These are phyloP conservation scores for Smittia sp. DNA, from an alignment of 2,888 invertebrate species.

Conservation along the genomic window DNA sequence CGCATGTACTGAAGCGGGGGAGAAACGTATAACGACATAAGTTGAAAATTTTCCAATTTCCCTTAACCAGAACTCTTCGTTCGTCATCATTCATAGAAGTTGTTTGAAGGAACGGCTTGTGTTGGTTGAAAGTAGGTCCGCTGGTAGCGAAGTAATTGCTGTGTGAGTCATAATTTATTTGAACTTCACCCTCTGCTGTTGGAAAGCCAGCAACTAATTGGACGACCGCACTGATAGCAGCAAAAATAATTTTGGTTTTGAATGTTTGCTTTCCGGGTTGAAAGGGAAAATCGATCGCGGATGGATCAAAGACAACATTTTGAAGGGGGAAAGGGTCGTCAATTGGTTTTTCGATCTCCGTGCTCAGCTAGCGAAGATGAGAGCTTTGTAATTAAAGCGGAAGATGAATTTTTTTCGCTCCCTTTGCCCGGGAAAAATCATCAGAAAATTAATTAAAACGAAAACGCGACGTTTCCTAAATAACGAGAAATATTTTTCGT, in stretches of 20 bases:
- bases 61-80: background rate
- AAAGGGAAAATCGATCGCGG: background rate
- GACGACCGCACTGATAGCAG: background rate
- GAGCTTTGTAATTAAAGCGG: background rate
- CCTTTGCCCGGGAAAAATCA: background rate
- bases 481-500: background rate
- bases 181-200: conserved; percentile 18
- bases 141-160: background rate
- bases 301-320: background rate
- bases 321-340: background rate
- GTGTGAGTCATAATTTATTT: conserved; percentile 28
- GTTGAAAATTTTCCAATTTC: conserved; percentile 13
- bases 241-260: background rate
- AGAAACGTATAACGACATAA: background rate
- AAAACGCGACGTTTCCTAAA: background rate
- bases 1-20: background rate
- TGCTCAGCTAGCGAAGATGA: background rate
- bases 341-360: background rate
- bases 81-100: conserved; percentile 1
- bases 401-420: background rate
- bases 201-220: background rate
- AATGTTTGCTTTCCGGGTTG: background rate
- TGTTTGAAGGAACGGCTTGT: conserved; percentile 19
- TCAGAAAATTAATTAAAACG: conserved; percentile 18
- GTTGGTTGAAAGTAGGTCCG: background rate